Conservation (phyloP, 2,797 vertebrate species). For the Podarcis siculus region DNA sequence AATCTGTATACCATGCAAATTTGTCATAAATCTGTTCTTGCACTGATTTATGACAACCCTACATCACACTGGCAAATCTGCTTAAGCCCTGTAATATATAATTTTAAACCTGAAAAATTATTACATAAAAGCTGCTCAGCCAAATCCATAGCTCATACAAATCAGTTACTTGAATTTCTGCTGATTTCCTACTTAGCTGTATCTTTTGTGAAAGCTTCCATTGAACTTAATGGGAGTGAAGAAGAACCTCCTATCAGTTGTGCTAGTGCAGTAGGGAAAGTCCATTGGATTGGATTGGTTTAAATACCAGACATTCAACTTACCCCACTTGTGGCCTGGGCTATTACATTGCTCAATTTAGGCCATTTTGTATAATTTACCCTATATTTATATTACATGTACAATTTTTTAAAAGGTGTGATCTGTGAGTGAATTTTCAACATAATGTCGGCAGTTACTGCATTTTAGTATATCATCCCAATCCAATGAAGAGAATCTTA, state of each 20-base stretch:
- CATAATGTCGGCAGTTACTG: background rate
- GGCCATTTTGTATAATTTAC: background rate
- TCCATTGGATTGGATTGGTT: background rate
- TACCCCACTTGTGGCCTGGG: background rate
- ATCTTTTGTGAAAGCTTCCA: background rate
- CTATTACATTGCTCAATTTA: background rate
- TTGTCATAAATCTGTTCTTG: background rate
- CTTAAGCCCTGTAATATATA: background rate
- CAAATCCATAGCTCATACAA: background rate
- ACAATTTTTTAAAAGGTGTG: background rate
- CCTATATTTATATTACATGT: background rate
- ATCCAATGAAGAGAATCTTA: background rate
- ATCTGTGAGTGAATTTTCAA: background rate
- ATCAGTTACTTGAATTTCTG: background rate
- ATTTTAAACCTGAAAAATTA: slow-evolving; percentile 22
- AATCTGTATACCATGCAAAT: background rate
- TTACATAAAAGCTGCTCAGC: background rate
- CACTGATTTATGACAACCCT: background rate
- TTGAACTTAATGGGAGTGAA: background rate
- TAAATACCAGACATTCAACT: background rate
- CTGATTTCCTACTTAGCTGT: background rate
- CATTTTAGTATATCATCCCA: background rate
- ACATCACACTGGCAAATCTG: background rate
- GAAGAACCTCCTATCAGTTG: background rate
- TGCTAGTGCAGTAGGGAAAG: background rate